Percentiles rank a stretch among this genome's conserved stretches.
Conservation (phyloP, 2,113 vertebrate genomes). For the Cryptoleucopteryx plumbea region DNA sequence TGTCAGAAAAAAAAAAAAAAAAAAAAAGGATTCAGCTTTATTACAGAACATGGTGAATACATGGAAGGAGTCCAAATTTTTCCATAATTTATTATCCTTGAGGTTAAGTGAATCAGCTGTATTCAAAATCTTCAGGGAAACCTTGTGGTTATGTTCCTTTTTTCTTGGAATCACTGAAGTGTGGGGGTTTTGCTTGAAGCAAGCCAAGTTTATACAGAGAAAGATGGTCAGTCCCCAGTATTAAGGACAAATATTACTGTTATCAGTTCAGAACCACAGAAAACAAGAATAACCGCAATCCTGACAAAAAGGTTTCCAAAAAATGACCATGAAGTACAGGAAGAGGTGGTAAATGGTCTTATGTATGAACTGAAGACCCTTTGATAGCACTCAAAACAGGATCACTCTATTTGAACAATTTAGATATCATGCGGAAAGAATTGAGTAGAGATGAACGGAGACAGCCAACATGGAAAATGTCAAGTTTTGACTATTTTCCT, state of each 20-base stretch:
- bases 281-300: not conserved
- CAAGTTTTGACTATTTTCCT: not conserved
- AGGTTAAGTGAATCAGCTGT: conserved; percentile 42
- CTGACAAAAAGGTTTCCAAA: not conserved
- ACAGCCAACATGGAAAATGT: not conserved
- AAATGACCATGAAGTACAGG: not conserved
- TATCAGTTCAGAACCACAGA: not conserved
- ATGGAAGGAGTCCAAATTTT: not conserved
- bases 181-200: conserved; percentile 25
- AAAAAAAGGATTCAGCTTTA: not conserved
- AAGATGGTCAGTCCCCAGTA: not conserved
- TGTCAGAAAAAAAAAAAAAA: not conserved
- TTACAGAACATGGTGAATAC: not conserved
- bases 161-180: conserved; percentile 45
- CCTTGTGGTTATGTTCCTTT: conserved; percentile 4
- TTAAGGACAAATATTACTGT: not conserved
- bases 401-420: not conserved
- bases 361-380: not conserved
- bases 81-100: conserved; percentile 27
- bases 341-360: not conserved
- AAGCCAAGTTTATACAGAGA: conserved; percentile 12
- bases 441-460: not conserved
- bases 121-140: conserved; percentile 44
- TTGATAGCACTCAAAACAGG: not conserved
- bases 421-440: not conserved